Base-by-base conservation (phyloP, 2,888 invertebrate species). In the Melitaea athalia region DNA sequence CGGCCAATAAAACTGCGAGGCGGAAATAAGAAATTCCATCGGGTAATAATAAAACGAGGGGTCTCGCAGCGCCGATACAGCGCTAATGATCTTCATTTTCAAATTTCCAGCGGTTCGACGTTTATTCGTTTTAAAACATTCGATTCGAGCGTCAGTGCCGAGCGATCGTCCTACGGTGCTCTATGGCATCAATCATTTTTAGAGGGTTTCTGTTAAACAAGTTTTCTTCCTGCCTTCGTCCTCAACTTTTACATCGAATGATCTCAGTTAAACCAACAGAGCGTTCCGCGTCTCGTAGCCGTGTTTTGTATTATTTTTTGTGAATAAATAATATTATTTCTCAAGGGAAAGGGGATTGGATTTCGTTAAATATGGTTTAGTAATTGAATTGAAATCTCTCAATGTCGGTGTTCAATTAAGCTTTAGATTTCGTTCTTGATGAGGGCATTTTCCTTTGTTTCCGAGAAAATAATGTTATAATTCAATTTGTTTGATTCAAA, bases 331-430 rank as follows among this genome's bases (percentile, higher is more conserved):
- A 92, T 92, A 92, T 92, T 92, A 91, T 92, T 91, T 82, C 88
- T 85, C 86, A 81, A 87, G 88, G 90, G 87, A 91, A 92, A 91
- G 88, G 90, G 91, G 92, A 92, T 92, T 92, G 91, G 91, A 92
- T 92, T 92, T 92, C 92, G 92, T 91, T 92, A 92, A 92, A 92
- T 92, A 91, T 92, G 92, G 90, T 91, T 92, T 92, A 92, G 91
- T 92, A 92, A 92, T 92, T 92, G 92, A 92, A 92, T 92, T 92
- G 92, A 92, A 92, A 92, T 92, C 92, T 92, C 89, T 92, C 92
- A 92, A 92, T 91, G 92, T 91, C 92, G 91, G 87, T 88, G 85
- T 92, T 91, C 91, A 92, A 92, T 92, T 92, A 91, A 91, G 90
- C 87, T 88, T 90, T 86, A 87, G 84, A 88, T 88, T 90, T 88